Evolutionary conservation across 2,113 vertebrate genomes (phyloP), one percentile per base, ranked within the genome.

Genomic region (Noctilio leporinus): DNA sequence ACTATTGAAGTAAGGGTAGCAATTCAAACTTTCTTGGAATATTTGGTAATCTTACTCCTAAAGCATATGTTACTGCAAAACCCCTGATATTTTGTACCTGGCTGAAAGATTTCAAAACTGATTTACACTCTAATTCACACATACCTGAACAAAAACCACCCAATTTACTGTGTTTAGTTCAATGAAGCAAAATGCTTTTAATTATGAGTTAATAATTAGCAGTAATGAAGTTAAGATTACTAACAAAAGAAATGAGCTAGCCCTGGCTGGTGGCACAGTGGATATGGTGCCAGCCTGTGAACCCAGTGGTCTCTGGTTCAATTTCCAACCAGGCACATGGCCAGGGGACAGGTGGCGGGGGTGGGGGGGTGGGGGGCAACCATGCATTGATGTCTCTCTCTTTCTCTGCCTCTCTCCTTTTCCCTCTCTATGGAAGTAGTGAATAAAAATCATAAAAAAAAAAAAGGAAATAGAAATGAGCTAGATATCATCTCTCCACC

Each of bases 31-130:
- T 89, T 86, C 17, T 73, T 35, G 26, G 4, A 40, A 47, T 75
- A 49, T 75, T 94, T 78, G 30, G 30, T 85, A 86, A 95, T 86
- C 43, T 22, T 89, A 33, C 89, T 85, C 84, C 78, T 84, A 94
- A 67, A 78, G 10, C 7, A 59, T 8, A n/a, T 49, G 6, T 43
- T 5, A 19, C 72, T n/a, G 43, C 7, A 93, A 72, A 89, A 1
- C 22, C 43, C 38, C 9, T 83, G 20, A 57, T 26, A 45, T 4
- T 40, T 26, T 59, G 77, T 67, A 78, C 49, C 16, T 69, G 10
- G 3, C 1, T 47, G 5, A 43, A 67, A 83, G 1, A 43, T 80
- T 94, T 87, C 33, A 84, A 33, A 93, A 78, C 12, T 75, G 70
- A 59, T 82, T 85, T 81, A 49, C 24, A 75, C 12, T 47, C 40